A percentile compares a stretch with the other conserved stretches of the same genome.
Conservation (phyloP, 2,113 vertebrate genomes). For the Paracanthobrama guichenoti region DNA sequence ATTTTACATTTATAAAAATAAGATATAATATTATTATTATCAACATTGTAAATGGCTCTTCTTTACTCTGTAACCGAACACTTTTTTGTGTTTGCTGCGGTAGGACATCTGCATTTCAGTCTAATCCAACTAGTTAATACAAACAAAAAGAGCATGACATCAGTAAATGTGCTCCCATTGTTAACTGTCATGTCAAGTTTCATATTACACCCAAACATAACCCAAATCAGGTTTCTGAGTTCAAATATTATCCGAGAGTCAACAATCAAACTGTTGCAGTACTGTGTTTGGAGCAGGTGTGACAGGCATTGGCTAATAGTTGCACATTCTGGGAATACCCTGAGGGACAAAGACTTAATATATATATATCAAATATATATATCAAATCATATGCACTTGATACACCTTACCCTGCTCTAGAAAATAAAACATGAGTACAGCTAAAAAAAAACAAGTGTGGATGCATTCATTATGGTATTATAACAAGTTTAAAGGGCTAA, state of each 20-base stretch:
- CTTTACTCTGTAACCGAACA: not conserved
- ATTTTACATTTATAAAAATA: no score
- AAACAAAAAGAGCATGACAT: conserved; percentile 24
- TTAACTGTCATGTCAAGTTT: conserved; percentile 22
- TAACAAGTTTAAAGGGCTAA: not conserved
- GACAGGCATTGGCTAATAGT: not conserved
- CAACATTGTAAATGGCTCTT: not conserved
- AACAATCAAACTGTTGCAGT: conserved; percentile 11
- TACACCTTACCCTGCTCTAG: not conserved
- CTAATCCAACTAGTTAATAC: not conserved
- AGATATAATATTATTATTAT: no score
- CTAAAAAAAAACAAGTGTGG: not conserved
- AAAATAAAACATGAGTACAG: not conserved
- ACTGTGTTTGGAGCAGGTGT: conserved; percentile 15
- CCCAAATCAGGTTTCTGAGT: not conserved
- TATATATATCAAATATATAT: conserved; percentile 2
- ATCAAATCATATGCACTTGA: conserved; percentile 15
- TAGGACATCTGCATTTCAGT: not conserved
- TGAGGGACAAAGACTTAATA: not conserved
- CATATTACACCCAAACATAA: conserved; percentile 39
- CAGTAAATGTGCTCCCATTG: not conserved
- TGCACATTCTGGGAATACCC: not conserved
- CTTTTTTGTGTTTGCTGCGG: not conserved
- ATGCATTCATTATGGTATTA: not conserved
- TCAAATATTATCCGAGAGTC: conserved; percentile 21